A percentile compares a stretch with the other conserved stretches of the same genome.
Conservation (phyloP, 2,888 invertebrate genomes). For the Graphium colonna region DNA sequence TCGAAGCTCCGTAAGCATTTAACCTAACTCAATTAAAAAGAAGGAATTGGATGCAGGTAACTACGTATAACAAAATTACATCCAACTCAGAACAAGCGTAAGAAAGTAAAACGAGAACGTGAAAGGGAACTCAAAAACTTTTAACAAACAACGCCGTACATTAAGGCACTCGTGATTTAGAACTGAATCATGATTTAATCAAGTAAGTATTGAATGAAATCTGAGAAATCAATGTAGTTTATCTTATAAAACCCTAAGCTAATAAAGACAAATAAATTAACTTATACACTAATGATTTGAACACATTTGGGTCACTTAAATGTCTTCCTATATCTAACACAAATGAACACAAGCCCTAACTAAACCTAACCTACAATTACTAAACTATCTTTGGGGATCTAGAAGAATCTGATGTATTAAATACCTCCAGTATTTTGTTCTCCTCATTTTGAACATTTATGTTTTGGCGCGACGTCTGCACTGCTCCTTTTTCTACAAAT, state of each 20-base stretch:
- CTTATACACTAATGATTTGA: slow-evolving; percentile 6
- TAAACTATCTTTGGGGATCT: slow-evolving; percentile 59
- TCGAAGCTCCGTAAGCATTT: slow-evolving; percentile 5
- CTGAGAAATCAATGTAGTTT: slow-evolving; percentile 15
- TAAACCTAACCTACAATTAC: slow-evolving; percentile 37
- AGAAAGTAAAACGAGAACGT: slow-evolving; percentile 45
- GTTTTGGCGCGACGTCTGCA: too few relatives aligned
- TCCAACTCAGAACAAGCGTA: slow-evolving; percentile 36
- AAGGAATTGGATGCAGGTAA: slow-evolving; percentile 28
- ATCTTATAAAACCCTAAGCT: neutral
- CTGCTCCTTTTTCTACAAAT: neutral
- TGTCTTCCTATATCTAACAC: slow-evolving; percentile 34
- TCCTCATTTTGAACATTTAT: slow-evolving; percentile 20
- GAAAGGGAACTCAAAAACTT: slow-evolving; percentile 44
- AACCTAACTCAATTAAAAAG: slow-evolving; percentile 34
- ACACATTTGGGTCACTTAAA: slow-evolving; percentile 21
- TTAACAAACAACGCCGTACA: slow-evolving; percentile 67
- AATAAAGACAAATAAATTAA: slow-evolving; percentile 5
- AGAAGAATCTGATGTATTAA: slow-evolving; percentile 32
- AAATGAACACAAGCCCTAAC: slow-evolving; percentile 36
- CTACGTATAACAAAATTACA: slow-evolving; percentile 23
- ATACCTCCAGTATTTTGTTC: slow-evolving; percentile 38
- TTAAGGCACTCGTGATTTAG: slow-evolving; percentile 59
- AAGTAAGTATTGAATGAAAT: slow-evolving; percentile 30
- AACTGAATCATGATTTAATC: slow-evolving; percentile 18